Evolutionary conservation across 2,797 vertebrate species (phyloP).

Genomic region (Eupleurogrammus muticus): DNA sequence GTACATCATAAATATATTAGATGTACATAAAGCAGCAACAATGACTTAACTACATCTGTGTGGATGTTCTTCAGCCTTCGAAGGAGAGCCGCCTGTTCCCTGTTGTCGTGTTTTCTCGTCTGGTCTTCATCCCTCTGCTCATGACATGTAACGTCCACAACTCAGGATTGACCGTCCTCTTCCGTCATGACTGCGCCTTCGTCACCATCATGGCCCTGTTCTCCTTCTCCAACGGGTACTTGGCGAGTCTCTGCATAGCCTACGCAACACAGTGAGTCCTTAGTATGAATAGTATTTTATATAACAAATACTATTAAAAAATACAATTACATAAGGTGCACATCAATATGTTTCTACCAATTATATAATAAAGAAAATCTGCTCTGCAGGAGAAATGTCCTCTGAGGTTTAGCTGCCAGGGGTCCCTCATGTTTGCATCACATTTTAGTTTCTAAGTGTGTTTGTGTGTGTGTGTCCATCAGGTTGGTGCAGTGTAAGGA

Average conservation of each 20-base stretch:
- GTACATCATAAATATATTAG: no score
- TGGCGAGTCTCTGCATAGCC: slow-evolving; percentile 94
- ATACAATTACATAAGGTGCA: no score
- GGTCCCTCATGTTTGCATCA: no score
- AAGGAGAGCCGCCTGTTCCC: slow-evolving; percentile 88
- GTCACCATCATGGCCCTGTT: slow-evolving; percentile 90
- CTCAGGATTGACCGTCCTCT: slow-evolving; percentile 68
- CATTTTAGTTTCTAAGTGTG: no score
- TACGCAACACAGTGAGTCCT: slow-evolving; percentile 93
- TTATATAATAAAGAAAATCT: no score
- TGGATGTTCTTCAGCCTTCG: slow-evolving; percentile 81
- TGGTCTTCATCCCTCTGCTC: slow-evolving; percentile 91
- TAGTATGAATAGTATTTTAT: no score
- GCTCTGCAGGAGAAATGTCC: no score
- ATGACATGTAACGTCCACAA: slow-evolving; percentile 89
- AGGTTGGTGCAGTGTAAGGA: slow-evolving; percentile 63
- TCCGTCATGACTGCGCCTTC: slow-evolving; percentile 88
- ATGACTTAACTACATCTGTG: not conserved
- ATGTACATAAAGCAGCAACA: not conserved
- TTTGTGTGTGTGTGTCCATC: slow-evolving; percentile 1
- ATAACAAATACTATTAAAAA: no score
- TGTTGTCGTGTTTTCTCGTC: slow-evolving; percentile 79
- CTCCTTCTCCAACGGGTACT: slow-evolving; percentile 92
- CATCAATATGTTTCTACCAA: no score
- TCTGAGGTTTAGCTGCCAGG: no score